These are phyloP conservation scores for Drosophila pandora DNA, from an alignment of 1,140 invertebrate species.

Conservation along the genomic window DNA sequence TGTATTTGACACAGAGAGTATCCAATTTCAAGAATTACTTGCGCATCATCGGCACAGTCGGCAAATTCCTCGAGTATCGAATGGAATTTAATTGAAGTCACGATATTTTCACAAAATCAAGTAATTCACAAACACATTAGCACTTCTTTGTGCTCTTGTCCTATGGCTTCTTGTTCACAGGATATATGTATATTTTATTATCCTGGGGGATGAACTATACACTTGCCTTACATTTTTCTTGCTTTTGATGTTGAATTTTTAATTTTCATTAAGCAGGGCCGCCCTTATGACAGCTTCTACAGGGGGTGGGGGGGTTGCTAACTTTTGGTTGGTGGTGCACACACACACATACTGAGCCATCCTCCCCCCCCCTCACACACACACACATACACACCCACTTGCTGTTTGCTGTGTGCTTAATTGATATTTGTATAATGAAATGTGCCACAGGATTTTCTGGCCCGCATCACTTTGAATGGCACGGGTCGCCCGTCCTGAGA, in stretches of 20 bases:
- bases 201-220: constrained; percentile 4
- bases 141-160: constrained; percentile 57
- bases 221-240: constrained; percentile 58
- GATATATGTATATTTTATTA: not conserved
- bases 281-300: constrained; percentile 50
- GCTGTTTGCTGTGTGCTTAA: constrained; percentile 75
- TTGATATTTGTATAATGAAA: constrained; percentile 81
- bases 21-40: constrained; percentile 82
- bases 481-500: constrained; percentile 20
- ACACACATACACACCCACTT: constrained; percentile 43
- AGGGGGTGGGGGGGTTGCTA: constrained; percentile 26
- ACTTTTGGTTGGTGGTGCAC: constrained; percentile 34
- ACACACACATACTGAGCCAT: constrained; percentile 10
- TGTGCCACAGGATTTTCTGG: constrained; percentile 70
- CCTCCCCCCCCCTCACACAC: constrained; percentile 37
- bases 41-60: constrained; percentile 67
- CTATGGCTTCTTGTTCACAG: not conserved
- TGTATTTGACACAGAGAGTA: constrained; percentile 71
- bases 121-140: constrained; percentile 66
- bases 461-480: constrained; percentile 59
- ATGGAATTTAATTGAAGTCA: constrained; percentile 83
- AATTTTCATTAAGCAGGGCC: constrained; percentile 73
- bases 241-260: constrained; percentile 81
- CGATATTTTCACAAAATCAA: constrained; percentile 78
- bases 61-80: constrained; percentile 82